A percentile compares a stretch with the other conserved stretches of the same genome.
phyloP scores from a whole-genome alignment of 2,113 vertebrate genomes.

The Chlorodrepanis virens region DNA sequence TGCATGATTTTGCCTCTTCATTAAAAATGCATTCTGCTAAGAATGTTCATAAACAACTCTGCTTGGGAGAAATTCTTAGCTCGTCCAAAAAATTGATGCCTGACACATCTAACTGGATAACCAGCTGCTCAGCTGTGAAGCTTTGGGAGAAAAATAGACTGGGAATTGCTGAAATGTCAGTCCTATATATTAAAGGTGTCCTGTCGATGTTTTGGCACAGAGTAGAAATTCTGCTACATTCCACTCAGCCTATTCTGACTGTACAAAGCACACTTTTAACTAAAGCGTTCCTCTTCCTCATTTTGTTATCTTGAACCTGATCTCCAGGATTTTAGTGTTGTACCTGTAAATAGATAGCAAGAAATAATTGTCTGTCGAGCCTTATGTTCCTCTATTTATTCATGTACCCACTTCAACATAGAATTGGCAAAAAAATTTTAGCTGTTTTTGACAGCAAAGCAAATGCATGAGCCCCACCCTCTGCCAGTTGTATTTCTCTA shows the following conservation, averaged over 20 bases:
- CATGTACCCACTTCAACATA: neutral
- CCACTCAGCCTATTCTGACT: neutral
- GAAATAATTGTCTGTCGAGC: neutral
- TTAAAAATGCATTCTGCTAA: neutral
- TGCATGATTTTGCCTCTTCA: neutral
- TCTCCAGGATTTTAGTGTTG: neutral
- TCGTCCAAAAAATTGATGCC: neutral
- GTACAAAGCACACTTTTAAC: neutral
- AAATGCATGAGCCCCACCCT: neutral
- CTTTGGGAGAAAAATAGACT: neutral
- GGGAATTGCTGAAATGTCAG: neutral
- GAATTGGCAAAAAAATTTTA: neutral
- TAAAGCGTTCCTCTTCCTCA: neutral
- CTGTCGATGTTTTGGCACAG: neutral
- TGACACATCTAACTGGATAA: neutral
- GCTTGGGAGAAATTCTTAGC: neutral
- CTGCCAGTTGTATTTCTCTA: neutral
- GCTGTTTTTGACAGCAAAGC: neutral
- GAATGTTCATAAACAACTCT: neutral
- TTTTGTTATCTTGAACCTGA: neutral
- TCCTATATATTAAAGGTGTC: neutral
- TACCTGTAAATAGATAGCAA: neutral
- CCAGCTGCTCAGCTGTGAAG: neutral
- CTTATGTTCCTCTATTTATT: neutral
- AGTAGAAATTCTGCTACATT: neutral